phyloP scores from a whole-genome alignment of 2,797 vertebrate species.

The Calcarius lapponicus region DNA sequence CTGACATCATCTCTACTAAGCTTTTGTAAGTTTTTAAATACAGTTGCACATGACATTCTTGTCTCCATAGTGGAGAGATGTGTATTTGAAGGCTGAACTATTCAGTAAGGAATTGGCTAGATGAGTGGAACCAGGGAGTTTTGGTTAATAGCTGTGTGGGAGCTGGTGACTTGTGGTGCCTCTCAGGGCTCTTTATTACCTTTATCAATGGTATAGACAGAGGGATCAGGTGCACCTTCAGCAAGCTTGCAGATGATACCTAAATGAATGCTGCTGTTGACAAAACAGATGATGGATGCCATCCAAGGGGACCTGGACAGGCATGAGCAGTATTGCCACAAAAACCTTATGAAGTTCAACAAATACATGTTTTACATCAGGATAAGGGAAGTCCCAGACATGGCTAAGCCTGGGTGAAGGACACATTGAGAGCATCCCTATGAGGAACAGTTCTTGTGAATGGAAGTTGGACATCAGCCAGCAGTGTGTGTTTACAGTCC shows the following conservation, averaged over 20 bases:
- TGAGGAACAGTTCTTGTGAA: neutral
- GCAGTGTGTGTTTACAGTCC: neutral
- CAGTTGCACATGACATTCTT: neutral
- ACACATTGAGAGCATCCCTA: neutral
- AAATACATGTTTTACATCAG: neutral
- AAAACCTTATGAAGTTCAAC: neutral
- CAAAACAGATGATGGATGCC: neutral
- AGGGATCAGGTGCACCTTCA: neutral
- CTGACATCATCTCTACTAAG: neutral
- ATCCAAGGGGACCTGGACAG: neutral
- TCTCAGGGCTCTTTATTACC: neutral
- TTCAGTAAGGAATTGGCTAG: neutral
- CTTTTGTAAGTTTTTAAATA: neutral
- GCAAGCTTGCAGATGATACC: neutral
- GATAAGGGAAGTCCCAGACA: neutral
- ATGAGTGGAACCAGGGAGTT: neutral
- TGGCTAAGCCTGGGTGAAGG: neutral
- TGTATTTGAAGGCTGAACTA: neutral
- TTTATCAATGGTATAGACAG: neutral
- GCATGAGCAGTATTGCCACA: neutral
- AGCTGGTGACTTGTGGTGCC: neutral
- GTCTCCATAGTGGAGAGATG: fast-evolving
- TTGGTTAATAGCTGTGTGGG: neutral
- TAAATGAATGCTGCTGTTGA: neutral
- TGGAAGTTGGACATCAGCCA: neutral